These are phyloP conservation scores for Proisotoma minuta DNA, from an alignment of 2,888 invertebrate genomes.

Conservation along the genomic window DNA sequence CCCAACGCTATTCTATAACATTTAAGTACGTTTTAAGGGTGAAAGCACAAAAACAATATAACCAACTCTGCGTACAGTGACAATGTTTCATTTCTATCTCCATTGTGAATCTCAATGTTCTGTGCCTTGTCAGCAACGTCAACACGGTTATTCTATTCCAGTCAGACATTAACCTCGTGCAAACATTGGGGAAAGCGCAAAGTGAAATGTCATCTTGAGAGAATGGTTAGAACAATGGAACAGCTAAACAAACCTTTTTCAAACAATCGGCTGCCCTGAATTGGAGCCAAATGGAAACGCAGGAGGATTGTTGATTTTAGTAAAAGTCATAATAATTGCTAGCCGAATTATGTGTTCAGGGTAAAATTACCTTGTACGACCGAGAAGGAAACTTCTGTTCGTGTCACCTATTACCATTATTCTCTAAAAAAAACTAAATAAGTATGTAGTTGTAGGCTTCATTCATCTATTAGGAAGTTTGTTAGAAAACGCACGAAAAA, in stretches of 20 bases:
- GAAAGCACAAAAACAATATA: not conserved
- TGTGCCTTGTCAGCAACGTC: not conserved
- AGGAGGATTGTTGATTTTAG: too few relatives aligned
- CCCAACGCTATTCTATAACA: constrained; percentile 5
- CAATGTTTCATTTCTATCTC: constrained; percentile 1
- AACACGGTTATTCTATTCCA: not conserved
- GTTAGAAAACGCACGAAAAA: too few relatives aligned
- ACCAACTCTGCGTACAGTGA: not conserved
- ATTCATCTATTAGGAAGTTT: too few relatives aligned
- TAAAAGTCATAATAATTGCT: too few relatives aligned
- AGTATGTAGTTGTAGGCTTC: too few relatives aligned
- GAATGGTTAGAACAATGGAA: constrained; percentile 8
- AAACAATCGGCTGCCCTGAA: too few relatives aligned
- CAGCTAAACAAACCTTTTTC: not conserved
- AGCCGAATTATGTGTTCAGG: too few relatives aligned
- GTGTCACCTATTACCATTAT: too few relatives aligned
- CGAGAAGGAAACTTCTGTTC: too few relatives aligned
- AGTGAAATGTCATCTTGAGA: constrained; percentile 13
- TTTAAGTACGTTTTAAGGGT: not conserved
- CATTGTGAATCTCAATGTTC: not conserved
- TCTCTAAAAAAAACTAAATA: too few relatives aligned
- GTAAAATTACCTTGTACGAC: too few relatives aligned
- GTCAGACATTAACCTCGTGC: not conserved
- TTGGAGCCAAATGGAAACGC: too few relatives aligned
- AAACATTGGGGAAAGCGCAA: not conserved